Conservation (phyloP, 2,113 vertebrate species). For the Aptenodytes patagonicus region DNA sequence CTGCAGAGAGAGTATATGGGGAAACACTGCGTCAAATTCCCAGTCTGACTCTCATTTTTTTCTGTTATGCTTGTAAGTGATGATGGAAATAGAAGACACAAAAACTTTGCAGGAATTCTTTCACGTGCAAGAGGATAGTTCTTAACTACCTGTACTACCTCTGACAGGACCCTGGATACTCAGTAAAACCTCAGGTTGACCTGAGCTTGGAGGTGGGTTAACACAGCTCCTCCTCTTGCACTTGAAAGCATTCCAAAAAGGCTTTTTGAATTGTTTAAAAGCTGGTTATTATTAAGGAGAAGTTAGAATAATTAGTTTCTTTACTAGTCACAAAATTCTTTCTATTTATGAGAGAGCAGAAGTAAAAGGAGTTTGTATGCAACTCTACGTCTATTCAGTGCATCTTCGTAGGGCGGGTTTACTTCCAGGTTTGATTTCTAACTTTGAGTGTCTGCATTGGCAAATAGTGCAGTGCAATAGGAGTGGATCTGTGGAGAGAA, state of each 20-base stretch:
- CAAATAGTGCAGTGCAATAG: neutral
- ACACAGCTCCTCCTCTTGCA: neutral
- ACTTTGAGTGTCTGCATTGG: neutral
- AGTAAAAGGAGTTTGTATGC: neutral
- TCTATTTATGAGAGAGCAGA: neutral
- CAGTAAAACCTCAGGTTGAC: neutral
- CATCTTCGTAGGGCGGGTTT: neutral
- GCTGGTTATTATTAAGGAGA: neutral
- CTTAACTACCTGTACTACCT: neutral
- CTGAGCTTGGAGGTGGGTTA: neutral
- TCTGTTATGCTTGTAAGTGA: neutral
- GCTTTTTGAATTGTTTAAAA: neutral
- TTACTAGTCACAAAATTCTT: neutral
- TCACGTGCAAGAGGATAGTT: neutral
- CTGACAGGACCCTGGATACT: neutral
- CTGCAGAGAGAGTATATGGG: neutral
- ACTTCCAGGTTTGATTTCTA: neutral
- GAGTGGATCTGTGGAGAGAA: neutral
- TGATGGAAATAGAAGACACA: neutral
- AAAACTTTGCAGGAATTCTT: neutral
- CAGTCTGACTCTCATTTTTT: neutral
- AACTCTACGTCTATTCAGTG: accelerated
- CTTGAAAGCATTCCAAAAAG: neutral
- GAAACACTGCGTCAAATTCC: neutral
- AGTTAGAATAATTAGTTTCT: neutral